Evolutionary conservation across 2,797 vertebrate genomes (phyloP), one percentile per base, ranked within the genome.

Genomic region (Thalassophryne amazonica): DNA sequence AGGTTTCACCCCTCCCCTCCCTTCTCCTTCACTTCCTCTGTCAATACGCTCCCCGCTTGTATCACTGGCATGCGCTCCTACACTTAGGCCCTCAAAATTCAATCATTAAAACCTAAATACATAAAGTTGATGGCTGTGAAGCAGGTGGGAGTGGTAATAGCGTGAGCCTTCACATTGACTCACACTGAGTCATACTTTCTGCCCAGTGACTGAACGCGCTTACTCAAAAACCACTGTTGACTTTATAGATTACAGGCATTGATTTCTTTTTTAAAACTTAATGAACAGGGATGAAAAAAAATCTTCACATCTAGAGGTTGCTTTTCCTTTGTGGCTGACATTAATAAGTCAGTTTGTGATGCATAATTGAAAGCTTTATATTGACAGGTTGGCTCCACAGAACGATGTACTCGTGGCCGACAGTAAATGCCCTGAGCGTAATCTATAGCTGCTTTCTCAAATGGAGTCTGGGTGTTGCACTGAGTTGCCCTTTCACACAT

Each of bases 251-350:
- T 79, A 40, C 24, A 60, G 48, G 6, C 47, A 86, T 82, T 61
- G 86, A 88, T 88, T 85, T 83, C 80, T 63, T 76, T 86, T 86
- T 86, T 50, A 73, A 83, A 85, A 83, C 51, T 60, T 80, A 84
- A 86, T 85, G 64, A 86, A 77, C 61, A 82, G 69, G 60, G 58
- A 50, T 62, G 30, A 30, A 20, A 6, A 37, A 37, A 19, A 60
- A 42, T 40, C 39, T 21, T 18, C 37, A 54, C 27, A 42, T 63
- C 46, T 42, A 15, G 25, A 59, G 35, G 23, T 49, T 30, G 50
- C 47, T 33, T 63, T 50, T 54, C 42, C 53, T 54, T 50, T 58
- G 61, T 59, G 58, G 40, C 55, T 67, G 56, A 55, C 55, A 67
- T 72, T 70, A 77, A 81, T 69, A 69, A 60, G 49, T 64, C 48